These are phyloP conservation scores for Drosophila ustulata DNA, from an alignment of 2,888 invertebrate species.

Conservation along the genomic window DNA sequence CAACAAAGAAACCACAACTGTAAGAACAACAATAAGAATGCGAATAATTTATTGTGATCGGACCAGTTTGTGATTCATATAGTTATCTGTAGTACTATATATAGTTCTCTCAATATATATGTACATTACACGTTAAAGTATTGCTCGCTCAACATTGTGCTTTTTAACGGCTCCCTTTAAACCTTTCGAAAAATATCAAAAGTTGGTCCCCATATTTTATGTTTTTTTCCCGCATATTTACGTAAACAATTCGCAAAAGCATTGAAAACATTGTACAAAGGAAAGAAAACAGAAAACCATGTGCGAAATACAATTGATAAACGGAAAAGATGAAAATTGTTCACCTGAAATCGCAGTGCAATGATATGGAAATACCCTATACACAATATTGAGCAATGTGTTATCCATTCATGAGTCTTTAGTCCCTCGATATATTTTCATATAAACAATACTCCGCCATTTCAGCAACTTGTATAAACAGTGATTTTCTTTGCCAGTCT, in stretches of 20 bases:
- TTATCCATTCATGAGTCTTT: constrained; percentile 18
- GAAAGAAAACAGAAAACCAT: constrained; percentile 40
- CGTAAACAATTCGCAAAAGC: constrained; percentile 64
- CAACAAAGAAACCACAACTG: constrained; percentile 14
- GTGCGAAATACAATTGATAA: constrained; percentile 41
- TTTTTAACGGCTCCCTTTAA: not conserved
- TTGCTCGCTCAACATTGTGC: not conserved
- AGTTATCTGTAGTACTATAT: not conserved
- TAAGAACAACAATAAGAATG: constrained; percentile 31
- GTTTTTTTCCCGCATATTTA: constrained; percentile 63
- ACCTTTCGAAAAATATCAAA: not conserved
- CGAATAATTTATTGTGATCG: constrained; percentile 42
- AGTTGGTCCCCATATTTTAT: constrained; percentile 31
- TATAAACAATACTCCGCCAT: constrained; percentile 13
- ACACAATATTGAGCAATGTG: constrained; percentile 15
- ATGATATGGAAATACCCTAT: constrained; percentile 32
- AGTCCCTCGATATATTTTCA: constrained; percentile 6
- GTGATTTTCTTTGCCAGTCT: not conserved
- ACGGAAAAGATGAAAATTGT: constrained; percentile 32
- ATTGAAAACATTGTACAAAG: constrained; percentile 53
- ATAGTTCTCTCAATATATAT: not conserved
- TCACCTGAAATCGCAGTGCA: constrained; percentile 29
- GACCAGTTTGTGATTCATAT: constrained; percentile 38
- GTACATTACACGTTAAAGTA: not conserved
- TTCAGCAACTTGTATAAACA: constrained; percentile 3